phyloP scores from a whole-genome alignment of 2,113 vertebrate species.

The Orcinus orca region DNA sequence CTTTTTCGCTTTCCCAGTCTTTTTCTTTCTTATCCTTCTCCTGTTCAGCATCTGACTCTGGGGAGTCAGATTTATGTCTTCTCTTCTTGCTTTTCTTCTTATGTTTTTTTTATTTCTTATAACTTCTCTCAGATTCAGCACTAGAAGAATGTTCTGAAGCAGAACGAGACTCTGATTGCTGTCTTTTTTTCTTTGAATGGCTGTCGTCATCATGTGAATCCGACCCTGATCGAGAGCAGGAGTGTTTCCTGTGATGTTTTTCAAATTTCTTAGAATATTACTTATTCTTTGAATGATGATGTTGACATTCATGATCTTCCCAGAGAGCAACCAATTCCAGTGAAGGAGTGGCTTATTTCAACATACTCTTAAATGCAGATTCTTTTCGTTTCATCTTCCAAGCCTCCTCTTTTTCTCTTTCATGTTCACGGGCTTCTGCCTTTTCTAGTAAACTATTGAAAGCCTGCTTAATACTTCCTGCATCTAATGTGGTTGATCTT shows the following conservation, averaged over 20 bases:
- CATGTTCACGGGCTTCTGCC: conserved; percentile 96
- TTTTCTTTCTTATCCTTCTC: conserved; percentile 90
- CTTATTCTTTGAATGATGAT: conserved; percentile 99
- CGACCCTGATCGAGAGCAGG: conserved; percentile 95
- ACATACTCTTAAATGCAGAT: conserved; percentile 97
- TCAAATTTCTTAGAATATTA: conserved; percentile 99
- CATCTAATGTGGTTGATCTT: conserved; percentile 97
- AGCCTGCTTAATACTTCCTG: conserved; percentile 98
- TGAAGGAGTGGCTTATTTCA: conserved; percentile 95
- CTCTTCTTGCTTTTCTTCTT: conserved; percentile 99
- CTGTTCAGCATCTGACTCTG: conserved; percentile 92
- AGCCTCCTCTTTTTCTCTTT: conserved; percentile 97
- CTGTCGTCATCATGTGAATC: conserved; percentile 98
- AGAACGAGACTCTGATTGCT: conserved; percentile 94
- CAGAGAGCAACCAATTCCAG: conserved; percentile 93
- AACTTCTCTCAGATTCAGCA: conserved; percentile 97
- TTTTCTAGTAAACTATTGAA: conserved; percentile 99
- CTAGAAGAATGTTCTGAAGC: conserved; percentile 95
- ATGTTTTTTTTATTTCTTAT: conserved; percentile 98
- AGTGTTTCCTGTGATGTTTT: conserved; percentile 97
- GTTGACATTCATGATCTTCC: conserved; percentile 97
- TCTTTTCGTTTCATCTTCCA: conserved; percentile 99
- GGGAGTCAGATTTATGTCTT: conserved; percentile 96
- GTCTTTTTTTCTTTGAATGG: conserved; percentile 96
- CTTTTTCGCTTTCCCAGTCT: conserved; percentile 92